These are phyloP conservation scores for Sprattus sprattus DNA, from an alignment of 2,113 vertebrate species.

Conservation along the genomic window DNA sequence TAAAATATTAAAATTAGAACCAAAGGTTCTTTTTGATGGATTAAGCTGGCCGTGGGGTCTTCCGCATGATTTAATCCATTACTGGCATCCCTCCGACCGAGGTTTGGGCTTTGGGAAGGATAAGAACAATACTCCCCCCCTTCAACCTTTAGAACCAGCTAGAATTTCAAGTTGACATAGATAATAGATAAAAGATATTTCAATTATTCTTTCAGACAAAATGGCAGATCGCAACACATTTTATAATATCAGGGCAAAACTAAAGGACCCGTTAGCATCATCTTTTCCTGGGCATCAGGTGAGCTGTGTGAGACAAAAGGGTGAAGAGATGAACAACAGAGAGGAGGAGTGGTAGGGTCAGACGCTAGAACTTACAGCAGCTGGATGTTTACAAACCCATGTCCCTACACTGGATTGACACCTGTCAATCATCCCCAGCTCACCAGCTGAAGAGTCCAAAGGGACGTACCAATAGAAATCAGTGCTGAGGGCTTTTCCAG, in stretches of 20 bases:
- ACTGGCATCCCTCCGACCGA: no score
- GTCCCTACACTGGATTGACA: not conserved
- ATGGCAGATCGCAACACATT: no score
- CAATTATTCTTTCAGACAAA: no score
- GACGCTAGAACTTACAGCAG: not conserved
- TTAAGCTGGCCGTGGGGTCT: no score
- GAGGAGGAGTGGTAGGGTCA: not conserved
- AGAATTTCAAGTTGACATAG: no score
- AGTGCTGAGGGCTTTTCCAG: not conserved
- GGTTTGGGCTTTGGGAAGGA: no score
- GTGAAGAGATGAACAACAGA: not conserved
- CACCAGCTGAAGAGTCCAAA: not conserved
- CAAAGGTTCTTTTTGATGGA: no score
- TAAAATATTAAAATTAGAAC: no score
- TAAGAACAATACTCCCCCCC: no score
- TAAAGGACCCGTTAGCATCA: not conserved
- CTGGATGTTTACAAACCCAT: not conserved
- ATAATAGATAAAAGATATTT: no score
- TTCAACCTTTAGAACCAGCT: no score
- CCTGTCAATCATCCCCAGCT: slow-evolving; percentile 6
- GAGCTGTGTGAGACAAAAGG: not conserved
- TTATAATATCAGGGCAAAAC: not conserved
- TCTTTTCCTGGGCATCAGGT: not conserved
- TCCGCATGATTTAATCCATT: no score
- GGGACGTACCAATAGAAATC: not conserved